Conservation (phyloP, 2,888 invertebrate species). For the Drosophila robusta region DNA sequence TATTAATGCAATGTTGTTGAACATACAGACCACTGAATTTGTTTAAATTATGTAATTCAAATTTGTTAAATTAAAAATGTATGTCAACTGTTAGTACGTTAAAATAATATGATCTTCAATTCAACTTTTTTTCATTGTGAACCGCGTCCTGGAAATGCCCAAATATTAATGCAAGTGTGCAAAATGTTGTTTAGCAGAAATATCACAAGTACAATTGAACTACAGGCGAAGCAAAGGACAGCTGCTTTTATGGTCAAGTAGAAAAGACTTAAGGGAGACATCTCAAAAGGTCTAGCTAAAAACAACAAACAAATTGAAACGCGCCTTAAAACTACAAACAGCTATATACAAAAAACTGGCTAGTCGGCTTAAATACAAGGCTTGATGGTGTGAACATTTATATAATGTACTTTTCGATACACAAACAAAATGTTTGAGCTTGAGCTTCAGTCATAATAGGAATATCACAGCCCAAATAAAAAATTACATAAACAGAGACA, state of each 20-base stretch:
- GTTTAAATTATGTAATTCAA: no score
- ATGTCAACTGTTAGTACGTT: no score
- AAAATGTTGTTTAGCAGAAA: neutral
- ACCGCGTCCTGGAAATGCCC: neutral
- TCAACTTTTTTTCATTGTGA: no score
- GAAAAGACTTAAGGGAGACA: neutral
- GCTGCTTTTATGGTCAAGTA: no score
- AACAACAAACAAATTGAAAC: neutral
- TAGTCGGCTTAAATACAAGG: neutral
- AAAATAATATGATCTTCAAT: no score
- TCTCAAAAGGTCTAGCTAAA: neutral
- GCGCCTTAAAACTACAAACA: neutral
- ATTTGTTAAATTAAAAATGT: no score
- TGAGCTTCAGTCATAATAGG: constrained; percentile 8
- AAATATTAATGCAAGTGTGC: neutral
- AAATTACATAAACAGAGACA: neutral
- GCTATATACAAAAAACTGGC: constrained; percentile 2
- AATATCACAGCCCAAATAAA: neutral
- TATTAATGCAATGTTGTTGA: no score
- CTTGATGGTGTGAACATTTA: neutral
- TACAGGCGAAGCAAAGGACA: neutral
- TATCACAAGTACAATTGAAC: neutral
- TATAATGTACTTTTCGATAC: constrained; percentile 5
- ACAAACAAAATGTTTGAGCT: constrained; percentile 1
- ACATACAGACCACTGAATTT: no score